Evolutionary conservation across 2,888 invertebrate genomes (phyloP).

Genomic region (Ceriagrion tenellum): DNA sequence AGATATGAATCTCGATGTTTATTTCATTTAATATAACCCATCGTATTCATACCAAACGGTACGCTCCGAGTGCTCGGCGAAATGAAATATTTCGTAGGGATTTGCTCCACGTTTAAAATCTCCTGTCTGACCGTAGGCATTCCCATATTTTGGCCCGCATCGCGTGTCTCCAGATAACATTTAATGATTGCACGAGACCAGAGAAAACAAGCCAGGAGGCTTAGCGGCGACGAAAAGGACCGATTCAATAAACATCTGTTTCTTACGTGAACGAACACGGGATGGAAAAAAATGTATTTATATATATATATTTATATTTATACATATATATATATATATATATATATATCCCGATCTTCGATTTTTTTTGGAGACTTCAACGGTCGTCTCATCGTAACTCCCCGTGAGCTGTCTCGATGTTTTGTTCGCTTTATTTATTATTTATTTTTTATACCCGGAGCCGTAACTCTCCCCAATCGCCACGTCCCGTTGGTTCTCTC

Average conservation of each 20-base stretch:
- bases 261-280: constrained; percentile 29
- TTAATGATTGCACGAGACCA: background rate
- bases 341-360: background rate
- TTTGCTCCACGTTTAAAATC: background rate
- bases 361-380: background rate
- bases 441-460: background rate
- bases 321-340: no score
- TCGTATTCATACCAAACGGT: background rate
- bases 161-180: background rate
- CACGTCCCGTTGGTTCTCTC: constrained; percentile 14
- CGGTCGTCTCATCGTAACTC: constrained; percentile 15
- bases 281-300: background rate
- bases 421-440: background rate
- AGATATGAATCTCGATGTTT: background rate
- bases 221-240: background rate
- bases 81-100: background rate
- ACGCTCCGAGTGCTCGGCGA: background rate
- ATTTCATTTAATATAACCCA: background rate
- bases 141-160: background rate
- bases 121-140: background rate
- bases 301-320: no score
- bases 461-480: constrained; percentile 17
- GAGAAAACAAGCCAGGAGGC: background rate
- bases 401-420: background rate
- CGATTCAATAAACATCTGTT: constrained; percentile 36